phyloP scores from a whole-genome alignment of 1,140 invertebrate species.

The Zaprionus gabonicus region DNA sequence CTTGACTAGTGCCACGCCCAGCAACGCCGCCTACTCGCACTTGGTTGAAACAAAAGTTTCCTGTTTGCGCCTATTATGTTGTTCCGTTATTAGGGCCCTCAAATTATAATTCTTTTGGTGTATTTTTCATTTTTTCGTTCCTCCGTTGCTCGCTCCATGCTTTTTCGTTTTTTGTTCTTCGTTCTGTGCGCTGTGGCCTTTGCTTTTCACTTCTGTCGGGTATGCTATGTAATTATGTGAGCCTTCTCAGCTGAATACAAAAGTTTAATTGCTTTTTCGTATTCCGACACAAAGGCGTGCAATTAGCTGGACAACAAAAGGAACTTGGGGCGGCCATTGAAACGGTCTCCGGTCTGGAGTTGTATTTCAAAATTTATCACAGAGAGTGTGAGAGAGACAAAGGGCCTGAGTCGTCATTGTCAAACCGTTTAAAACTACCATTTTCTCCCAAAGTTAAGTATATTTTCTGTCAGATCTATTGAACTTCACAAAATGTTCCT shows the following conservation, averaged over 20 bases:
- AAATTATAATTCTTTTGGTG: conserved; percentile 63
- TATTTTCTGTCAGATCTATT: conserved; percentile 3
- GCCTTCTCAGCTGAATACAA: conserved; percentile 63
- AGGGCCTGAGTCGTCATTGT: background rate
- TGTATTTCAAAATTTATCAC: conserved; percentile 50
- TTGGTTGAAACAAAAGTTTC: conserved; percentile 19
- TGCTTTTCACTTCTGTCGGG: conserved; percentile 12
- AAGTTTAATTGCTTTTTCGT: conserved; percentile 73
- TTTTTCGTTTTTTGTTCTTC: background rate
- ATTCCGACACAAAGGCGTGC: conserved; percentile 64
- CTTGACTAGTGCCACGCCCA: conserved; percentile 20
- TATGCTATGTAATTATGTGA: conserved; percentile 62
- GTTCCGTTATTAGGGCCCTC: conserved; percentile 52
- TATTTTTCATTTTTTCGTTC: conserved; percentile 33
- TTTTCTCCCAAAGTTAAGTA: conserved; percentile 7
- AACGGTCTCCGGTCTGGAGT: conserved; percentile 20
- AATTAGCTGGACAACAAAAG: conserved; percentile 59
- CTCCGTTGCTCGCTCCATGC: conserved; percentile 7
- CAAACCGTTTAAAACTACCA: conserved; percentile 15
- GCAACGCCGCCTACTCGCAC: conserved; percentile 37
- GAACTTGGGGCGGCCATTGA: conserved; percentile 35
- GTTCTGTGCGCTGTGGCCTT: background rate
- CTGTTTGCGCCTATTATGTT: conserved; percentile 38
- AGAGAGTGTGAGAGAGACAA: background rate
- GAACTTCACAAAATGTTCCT: background rate